These are phyloP conservation scores for Mesorhabditis sp. DNA, from an alignment of 2,888 invertebrate genomes.

Conservation along the genomic window DNA sequence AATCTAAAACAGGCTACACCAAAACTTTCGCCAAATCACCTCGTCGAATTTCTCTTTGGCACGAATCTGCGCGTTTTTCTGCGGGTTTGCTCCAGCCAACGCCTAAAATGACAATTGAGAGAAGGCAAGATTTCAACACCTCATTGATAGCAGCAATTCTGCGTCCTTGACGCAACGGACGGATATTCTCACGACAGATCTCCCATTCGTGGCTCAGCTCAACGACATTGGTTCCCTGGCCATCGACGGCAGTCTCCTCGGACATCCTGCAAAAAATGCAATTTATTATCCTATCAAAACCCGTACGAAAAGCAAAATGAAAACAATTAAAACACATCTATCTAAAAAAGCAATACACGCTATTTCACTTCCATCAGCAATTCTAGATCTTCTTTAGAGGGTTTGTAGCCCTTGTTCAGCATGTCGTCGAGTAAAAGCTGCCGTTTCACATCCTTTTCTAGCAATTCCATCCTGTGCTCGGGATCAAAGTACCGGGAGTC, in stretches of 20 bases:
- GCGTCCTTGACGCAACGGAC: neutral
- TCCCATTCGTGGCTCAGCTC: neutral
- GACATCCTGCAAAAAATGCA: neutral
- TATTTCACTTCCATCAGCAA: neutral
- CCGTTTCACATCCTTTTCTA: constrained; percentile 21
- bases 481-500: constrained; percentile 14
- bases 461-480: constrained; percentile 19
- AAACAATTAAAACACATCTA: neutral
- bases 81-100: neutral
- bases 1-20: neutral
- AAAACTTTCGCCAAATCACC: neutral
- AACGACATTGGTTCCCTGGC: neutral
- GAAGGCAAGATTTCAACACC: neutral
- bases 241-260: neutral
- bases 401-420: constrained; percentile 16
- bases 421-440: constrained; percentile 19
- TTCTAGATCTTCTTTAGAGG: neutral
- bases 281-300: neutral
- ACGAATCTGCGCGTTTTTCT: neutral
- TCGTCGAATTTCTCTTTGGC: constrained; percentile 1
- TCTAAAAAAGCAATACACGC: neutral
- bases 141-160: neutral
- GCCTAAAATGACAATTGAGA: constrained; percentile 1
- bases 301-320: neutral
- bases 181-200: neutral